phyloP scores from a whole-genome alignment of 1,140 invertebrate genomes.

The Samia ricini region DNA sequence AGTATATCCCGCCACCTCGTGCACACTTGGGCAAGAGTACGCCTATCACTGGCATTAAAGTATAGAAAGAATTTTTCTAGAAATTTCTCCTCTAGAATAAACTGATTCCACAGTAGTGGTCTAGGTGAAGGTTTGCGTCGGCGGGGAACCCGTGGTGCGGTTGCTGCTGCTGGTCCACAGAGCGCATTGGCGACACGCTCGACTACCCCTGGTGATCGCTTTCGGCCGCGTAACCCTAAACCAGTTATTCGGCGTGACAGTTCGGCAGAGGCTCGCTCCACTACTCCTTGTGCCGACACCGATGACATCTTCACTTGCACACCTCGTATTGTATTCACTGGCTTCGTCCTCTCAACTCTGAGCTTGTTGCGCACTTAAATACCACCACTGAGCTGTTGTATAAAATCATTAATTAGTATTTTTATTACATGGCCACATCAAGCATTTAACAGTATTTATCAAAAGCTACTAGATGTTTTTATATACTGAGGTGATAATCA shows the following conservation, averaged over 20 bases:
- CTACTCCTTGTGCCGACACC: conserved; percentile 88
- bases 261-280: conserved; percentile 92
- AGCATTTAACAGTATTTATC: not conserved
- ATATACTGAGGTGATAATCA: too few relatives aligned
- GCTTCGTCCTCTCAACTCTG: conserved; percentile 43
- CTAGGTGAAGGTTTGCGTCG: conserved; percentile 53
- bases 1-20: conserved; percentile 91
- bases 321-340: conserved; percentile 68
- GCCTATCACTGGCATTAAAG: conserved; percentile 88
- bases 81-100: conserved; percentile 91
- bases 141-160: conserved; percentile 49
- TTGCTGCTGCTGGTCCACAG: conserved; percentile 80
- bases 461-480: not conserved
- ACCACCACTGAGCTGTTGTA: conserved; percentile 58
- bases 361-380: conserved; percentile 47
- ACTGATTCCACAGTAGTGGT: conserved; percentile 84
- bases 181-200: conserved; percentile 91
- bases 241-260: conserved; percentile 92
- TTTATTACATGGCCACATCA: not conserved
- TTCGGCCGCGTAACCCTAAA: conserved; percentile 85
- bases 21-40: conserved; percentile 89
- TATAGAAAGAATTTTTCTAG: conserved; percentile 91
- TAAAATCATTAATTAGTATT: not conserved
- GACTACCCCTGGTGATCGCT: conserved; percentile 82
- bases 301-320: conserved; percentile 77